Percentiles rank a stretch among this genome's conserved stretches.
These are phyloP conservation scores for Scaptomyza graminum DNA, from an alignment of 1,140 invertebrate genomes.

Conservation along the genomic window DNA sequence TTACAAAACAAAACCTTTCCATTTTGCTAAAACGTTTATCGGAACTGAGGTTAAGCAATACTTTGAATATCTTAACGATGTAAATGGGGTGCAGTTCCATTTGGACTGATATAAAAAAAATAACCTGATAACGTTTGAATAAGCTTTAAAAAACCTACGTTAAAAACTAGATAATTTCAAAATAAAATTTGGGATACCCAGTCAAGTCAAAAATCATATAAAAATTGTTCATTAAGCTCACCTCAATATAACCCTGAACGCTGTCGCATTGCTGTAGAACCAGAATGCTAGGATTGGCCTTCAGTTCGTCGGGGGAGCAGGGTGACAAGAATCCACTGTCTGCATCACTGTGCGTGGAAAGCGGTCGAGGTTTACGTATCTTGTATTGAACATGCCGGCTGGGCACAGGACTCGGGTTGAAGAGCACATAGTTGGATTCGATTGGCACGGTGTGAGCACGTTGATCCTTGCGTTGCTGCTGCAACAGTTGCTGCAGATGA, in stretches of 20 bases:
- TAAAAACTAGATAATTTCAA: too few species aligned
- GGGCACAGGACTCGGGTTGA: slow-evolving; percentile 80
- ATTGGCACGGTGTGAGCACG: slow-evolving; percentile 76
- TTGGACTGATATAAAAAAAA: slow-evolving; percentile 3
- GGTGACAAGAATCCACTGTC: slow-evolving; percentile 83
- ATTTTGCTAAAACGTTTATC: not conserved
- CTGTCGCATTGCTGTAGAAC: slow-evolving; percentile 83
- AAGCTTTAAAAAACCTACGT: too few species aligned
- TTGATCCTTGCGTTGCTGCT: slow-evolving; percentile 58
- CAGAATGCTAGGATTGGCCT: slow-evolving; percentile 74
- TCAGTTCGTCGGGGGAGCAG: slow-evolving; percentile 78
- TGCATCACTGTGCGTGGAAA: slow-evolving; percentile 82
- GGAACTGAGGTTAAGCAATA: slow-evolving; percentile 8
- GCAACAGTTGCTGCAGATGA: slow-evolving; percentile 70
- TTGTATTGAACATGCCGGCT: slow-evolving; percentile 83
- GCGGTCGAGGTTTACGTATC: slow-evolving; percentile 73
- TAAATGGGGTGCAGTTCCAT: not conserved
- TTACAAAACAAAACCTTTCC: slow-evolving; percentile 8
- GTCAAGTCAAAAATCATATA: too few species aligned
- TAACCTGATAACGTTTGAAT: too few species aligned
- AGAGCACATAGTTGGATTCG: slow-evolving; percentile 82
- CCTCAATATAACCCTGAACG: slow-evolving; percentile 83
- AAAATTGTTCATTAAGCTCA: slow-evolving; percentile 9
- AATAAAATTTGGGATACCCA: too few species aligned
- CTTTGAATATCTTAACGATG: slow-evolving; percentile 28